Evolutionary conservation across 1,140 invertebrate species (phyloP).

Genomic region (Andricus grossulariae): DNA sequence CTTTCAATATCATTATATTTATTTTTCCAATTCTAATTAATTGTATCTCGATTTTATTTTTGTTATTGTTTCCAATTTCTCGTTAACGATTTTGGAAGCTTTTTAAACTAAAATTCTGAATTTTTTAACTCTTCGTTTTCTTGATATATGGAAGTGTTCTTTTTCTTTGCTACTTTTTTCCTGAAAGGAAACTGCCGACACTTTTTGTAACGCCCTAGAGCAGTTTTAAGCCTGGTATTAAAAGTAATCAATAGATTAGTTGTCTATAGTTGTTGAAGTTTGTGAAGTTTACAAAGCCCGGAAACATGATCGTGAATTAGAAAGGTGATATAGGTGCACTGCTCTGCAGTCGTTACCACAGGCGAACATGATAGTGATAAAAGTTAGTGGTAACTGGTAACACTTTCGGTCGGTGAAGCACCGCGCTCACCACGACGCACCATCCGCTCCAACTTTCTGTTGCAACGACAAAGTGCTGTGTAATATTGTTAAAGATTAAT

Average conservation of each 20-base stretch:
- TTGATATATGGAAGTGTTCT: too few species aligned
- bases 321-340: slow-evolving; percentile 11
- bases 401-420: neutral
- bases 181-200: too few species aligned
- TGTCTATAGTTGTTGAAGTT: neutral
- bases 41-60: too few species aligned
- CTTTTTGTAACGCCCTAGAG: too few species aligned
- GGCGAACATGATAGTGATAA: slow-evolving; percentile 20
- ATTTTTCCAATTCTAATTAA: too few species aligned
- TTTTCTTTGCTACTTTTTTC: too few species aligned
- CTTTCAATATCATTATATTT: too few species aligned
- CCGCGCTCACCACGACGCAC: neutral
- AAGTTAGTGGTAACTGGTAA: slow-evolving; percentile 26
- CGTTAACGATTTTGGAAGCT: too few species aligned
- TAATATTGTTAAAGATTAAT: slow-evolving; percentile 38
- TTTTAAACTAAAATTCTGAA: too few species aligned
- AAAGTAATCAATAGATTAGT: neutral
- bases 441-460: slow-evolving; percentile 21
- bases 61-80: too few species aligned
- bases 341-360: neutral
- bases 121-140: too few species aligned
- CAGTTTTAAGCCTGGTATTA: too few species aligned
- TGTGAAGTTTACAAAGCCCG: neutral
- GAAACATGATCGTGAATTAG: slow-evolving; percentile 24
- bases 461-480: slow-evolving; percentile 31